A percentile compares a stretch with the other conserved stretches of the same genome.
Evolutionary conservation across 1,140 invertebrate genomes (phyloP).

Genomic region (Gonatopus flavifemur): DNA sequence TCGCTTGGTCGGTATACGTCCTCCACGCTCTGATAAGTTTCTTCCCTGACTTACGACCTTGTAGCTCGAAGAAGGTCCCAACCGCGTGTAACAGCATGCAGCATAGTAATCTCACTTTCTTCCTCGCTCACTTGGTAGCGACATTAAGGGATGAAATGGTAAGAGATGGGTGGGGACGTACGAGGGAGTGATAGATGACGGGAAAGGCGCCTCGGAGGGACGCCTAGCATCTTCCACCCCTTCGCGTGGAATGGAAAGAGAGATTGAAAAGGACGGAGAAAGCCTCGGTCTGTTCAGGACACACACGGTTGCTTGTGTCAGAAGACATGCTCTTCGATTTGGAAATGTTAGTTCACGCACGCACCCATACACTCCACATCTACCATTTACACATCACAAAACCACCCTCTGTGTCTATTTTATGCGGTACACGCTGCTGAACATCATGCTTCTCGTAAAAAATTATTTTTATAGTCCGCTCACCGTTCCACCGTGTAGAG

Average conservation of each 20-base stretch:
- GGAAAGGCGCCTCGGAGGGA: constrained; percentile 33
- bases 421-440: neutral
- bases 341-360: too few relatives aligned
- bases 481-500: too few relatives aligned
- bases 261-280: too few relatives aligned
- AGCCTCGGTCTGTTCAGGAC: too few relatives aligned
- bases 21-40: constrained; percentile 30
- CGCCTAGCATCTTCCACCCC: constrained; percentile 36
- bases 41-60: constrained; percentile 27
- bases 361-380: too few relatives aligned
- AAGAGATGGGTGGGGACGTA: constrained; percentile 9
- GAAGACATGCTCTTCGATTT: neutral
- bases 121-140: constrained; percentile 16
- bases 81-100: neutral
- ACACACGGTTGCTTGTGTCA: too few relatives aligned
- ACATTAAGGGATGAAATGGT: constrained; percentile 16
- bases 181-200: constrained; percentile 30
- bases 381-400: too few relatives aligned
- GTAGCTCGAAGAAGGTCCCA: constrained; percentile 8
- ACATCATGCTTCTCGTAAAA: neutral
- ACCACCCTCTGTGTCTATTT: neutral
- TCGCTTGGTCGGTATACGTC: constrained; percentile 8
- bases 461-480: neutral
- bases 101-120: too few relatives aligned
- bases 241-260: constrained; percentile 12